Percentiles rank a stretch among this genome's conserved stretches.
Evolutionary conservation across 2,888 invertebrate species (phyloP).

Genomic region (Unio delphinus): DNA sequence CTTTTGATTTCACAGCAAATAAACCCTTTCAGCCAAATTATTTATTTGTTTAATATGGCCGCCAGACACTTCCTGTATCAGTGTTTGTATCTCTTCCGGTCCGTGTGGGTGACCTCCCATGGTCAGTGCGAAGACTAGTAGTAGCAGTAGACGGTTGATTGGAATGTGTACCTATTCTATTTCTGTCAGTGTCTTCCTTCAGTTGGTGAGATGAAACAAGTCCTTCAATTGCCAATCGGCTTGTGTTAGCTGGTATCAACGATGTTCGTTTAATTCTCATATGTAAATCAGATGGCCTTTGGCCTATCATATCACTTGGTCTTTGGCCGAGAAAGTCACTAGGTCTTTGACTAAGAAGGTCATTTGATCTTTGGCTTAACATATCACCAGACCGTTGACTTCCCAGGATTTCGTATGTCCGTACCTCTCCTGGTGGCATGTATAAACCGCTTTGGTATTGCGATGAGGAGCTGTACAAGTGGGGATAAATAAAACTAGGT

Average conservation of each 20-base stretch:
- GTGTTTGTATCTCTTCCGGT: slow-evolving; percentile 24
- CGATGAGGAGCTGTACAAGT: slow-evolving; percentile 60
- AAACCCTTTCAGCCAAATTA: no score
- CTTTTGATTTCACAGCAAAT: no score
- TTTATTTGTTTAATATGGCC: slow-evolving; percentile 49
- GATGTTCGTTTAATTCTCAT: slow-evolving; percentile 36
- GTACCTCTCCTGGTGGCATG: slow-evolving; percentile 51
- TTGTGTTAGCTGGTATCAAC: slow-evolving; percentile 25
- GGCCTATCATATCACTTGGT: slow-evolving; percentile 25
- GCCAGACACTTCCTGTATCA: slow-evolving; percentile 50
- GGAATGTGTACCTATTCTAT: not conserved
- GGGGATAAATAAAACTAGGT: slow-evolving; percentile 67
- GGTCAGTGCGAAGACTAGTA: no score
- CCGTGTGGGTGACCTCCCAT: no score
- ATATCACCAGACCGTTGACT: slow-evolving; percentile 8
- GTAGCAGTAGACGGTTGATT: no score
- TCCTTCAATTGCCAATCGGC: slow-evolving; percentile 32
- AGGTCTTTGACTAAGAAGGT: slow-evolving; percentile 22
- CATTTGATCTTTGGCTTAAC: slow-evolving; percentile 20
- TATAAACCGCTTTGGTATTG: slow-evolving; percentile 58
- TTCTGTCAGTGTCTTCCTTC: slow-evolving; percentile 31
- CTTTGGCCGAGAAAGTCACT: slow-evolving; percentile 15
- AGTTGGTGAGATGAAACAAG: slow-evolving; percentile 11
- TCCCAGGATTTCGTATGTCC: slow-evolving; percentile 52
- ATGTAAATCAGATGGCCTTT: slow-evolving; percentile 29